Conservation (phyloP, 1,140 invertebrate species). For the Goniozus legneri region DNA sequence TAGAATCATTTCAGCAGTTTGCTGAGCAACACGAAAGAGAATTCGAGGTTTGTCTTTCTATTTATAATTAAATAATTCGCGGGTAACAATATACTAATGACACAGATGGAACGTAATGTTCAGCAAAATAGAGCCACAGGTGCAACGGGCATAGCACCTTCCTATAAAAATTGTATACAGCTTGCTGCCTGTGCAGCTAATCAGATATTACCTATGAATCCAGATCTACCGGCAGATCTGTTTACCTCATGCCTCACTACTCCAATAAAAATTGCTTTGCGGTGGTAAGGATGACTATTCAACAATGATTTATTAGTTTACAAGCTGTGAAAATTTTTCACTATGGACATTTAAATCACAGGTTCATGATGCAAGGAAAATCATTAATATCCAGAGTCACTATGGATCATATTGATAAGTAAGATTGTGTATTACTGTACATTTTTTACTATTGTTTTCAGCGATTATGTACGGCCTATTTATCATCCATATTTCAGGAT, state of each 20-base stretch:
- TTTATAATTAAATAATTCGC: conserved; percentile 4
- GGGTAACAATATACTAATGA: too few species aligned
- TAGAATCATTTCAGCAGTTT: conserved; percentile 89
- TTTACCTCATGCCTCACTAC: conserved; percentile 98
- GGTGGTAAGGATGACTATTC: conserved; percentile 64
- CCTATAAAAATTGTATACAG: conserved; percentile 91
- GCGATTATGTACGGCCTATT: neutral
- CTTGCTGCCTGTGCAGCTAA: conserved; percentile 89
- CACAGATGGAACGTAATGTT: conserved; percentile 44
- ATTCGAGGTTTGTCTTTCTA: conserved; percentile 62
- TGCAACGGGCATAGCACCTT: conserved; percentile 48
- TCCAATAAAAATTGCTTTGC: conserved; percentile 93
- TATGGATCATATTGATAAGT: conserved; percentile 87
- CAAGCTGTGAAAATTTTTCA: neutral
- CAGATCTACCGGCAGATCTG: conserved; percentile 96
- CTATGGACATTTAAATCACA: conserved; percentile 30
- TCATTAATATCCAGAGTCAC: conserved; percentile 76
- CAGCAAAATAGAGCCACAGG: conserved; percentile 44
- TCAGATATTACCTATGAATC: conserved; percentile 95
- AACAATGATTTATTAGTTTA: neutral
- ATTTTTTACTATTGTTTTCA: neutral
- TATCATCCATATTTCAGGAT: conserved; percentile 62
- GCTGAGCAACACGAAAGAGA: conserved; percentile 88
- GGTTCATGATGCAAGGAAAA: conserved; percentile 84
- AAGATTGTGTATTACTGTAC: conserved; percentile 36